Evolutionary conservation across 2,113 vertebrate genomes (phyloP).

Genomic region (Vulpes lagopus): DNA sequence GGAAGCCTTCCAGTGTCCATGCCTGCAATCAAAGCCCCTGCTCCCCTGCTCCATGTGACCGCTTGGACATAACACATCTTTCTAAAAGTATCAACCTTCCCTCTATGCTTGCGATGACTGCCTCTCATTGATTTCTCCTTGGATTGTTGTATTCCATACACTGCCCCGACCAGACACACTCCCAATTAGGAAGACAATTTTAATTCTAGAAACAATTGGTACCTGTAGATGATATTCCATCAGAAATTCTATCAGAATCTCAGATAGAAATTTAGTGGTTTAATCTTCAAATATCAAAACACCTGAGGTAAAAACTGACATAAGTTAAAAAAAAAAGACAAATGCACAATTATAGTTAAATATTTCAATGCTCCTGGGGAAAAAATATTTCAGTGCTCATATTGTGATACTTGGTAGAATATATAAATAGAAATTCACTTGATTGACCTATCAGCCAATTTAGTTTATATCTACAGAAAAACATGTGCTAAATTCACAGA

Average conservation of each 20-base stretch:
- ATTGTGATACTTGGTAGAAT: not conserved
- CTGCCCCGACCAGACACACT: not conserved
- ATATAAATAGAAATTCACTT: not conserved
- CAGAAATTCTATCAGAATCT: not conserved
- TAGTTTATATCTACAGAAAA: not conserved
- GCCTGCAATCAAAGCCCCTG: too few relatives aligned
- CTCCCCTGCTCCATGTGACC: not conserved
- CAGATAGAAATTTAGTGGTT: not conserved
- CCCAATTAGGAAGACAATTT: not conserved
- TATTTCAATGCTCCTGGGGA: too few relatives aligned
- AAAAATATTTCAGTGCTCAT: not conserved
- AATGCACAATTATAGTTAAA: not conserved
- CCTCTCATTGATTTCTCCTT: not conserved
- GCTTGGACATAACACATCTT: not conserved
- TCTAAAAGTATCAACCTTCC: not conserved
- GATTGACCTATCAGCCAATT: not conserved
- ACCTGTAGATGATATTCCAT: not conserved
- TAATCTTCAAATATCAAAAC: not conserved
- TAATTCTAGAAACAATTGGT: not conserved
- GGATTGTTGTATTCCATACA: not conserved
- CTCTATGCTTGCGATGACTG: not conserved
- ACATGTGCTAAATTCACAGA: not conserved
- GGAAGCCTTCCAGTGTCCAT: not conserved
- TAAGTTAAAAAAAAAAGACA: not conserved
- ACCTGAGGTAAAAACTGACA: not conserved